Evolutionary conservation across 2,888 invertebrate genomes (phyloP).

Genomic region (Creontiades dilutus): DNA sequence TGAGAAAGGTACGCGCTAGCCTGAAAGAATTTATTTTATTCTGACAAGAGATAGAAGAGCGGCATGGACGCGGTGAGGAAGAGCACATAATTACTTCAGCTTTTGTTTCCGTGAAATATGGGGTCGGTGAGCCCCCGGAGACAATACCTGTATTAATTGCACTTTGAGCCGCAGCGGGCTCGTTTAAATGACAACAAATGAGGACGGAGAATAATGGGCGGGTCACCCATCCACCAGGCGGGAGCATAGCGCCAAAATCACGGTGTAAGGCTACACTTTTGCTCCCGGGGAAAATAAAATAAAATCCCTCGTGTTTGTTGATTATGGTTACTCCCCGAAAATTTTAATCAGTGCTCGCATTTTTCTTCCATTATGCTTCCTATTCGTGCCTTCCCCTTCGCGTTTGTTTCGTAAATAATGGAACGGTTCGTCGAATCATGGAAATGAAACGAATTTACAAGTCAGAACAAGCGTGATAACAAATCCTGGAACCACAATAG

Average conservation of each 20-base stretch:
- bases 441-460: neutral
- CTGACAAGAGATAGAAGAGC: neutral
- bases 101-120: conserved; percentile 66
- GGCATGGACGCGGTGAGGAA: neutral
- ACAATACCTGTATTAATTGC: conserved; percentile 70
- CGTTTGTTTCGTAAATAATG: too few species aligned
- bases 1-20: neutral
- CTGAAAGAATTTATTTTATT: conserved; percentile 49
- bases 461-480: neutral
- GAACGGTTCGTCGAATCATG: neutral
- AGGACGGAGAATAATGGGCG: conserved; percentile 61
- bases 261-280: neutral
- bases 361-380: neutral
- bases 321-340: neutral
- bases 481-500: too few species aligned
- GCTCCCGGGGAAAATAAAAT: neutral
- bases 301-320: neutral
- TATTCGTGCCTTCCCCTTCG: too few species aligned
- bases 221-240: conserved; percentile 19
- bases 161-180: conserved; percentile 63
- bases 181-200: conserved; percentile 70
- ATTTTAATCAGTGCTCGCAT: conserved; percentile 11
- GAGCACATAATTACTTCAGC: conserved; percentile 67
- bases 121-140: conserved; percentile 20
- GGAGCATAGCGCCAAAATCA: conserved; percentile 28